These are phyloP conservation scores for Cynocephalus volans DNA, from an alignment of 2,113 vertebrate genomes.

Conservation along the genomic window DNA sequence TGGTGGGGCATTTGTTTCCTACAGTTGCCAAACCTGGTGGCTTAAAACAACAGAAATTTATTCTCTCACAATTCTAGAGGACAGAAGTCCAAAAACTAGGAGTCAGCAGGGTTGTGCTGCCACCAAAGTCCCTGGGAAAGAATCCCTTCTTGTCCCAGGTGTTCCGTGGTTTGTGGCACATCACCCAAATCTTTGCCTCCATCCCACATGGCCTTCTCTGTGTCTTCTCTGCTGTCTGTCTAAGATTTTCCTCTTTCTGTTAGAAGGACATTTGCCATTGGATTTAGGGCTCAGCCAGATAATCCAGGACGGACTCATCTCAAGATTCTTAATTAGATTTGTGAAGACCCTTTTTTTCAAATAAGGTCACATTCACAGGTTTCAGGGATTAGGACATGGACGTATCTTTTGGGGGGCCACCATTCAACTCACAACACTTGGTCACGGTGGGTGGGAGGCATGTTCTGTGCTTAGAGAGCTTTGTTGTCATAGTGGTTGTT, in stretches of 20 bases:
- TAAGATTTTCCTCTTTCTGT: not conserved
- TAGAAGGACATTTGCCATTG: not conserved
- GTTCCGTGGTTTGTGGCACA: not conserved
- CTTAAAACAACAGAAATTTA: slow-evolving; percentile 14
- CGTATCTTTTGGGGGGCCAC: not conserved
- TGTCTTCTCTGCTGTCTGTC: not conserved
- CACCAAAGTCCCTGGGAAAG: not conserved
- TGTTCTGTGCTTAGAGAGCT: not conserved
- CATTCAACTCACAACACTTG: not conserved
- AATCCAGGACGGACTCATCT: not conserved
- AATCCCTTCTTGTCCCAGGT: not conserved
- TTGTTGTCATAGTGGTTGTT: not conserved
- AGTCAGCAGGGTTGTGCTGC: not conserved
- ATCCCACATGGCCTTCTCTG: not conserved
- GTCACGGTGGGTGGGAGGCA: not conserved
- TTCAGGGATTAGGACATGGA: not conserved
- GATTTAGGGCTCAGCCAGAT: not conserved
- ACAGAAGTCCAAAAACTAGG: not conserved
- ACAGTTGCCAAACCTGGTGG: not conserved
- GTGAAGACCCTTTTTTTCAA: not conserved
- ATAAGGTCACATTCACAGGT: not conserved
- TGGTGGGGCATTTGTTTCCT: not conserved
- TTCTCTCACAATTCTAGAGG: not conserved
- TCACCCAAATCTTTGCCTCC: not conserved
- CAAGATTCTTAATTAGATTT: not conserved